Base-by-base conservation (phyloP, 2,113 vertebrate species). In the Antidorcas marsupialis region DNA sequence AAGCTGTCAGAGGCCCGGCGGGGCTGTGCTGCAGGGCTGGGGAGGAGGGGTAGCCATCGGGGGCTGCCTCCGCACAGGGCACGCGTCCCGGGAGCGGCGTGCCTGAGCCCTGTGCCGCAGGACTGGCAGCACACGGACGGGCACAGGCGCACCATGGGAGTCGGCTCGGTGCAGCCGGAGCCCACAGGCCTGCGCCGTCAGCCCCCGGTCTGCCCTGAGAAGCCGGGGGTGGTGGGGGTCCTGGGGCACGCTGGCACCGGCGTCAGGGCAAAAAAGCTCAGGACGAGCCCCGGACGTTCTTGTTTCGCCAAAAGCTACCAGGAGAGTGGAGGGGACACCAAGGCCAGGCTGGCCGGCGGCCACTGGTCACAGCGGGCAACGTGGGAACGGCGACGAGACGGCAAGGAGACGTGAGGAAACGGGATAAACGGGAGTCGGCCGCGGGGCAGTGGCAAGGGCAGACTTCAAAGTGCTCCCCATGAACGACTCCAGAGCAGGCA, bases 341-440 rank as follows among this genome's bases (percentile, higher is more conserved):
- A 36, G n/a, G 11, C 33, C 90, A 53, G 67, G 30, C 2, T 3
- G 7, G 39, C 52, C 5, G 2, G 59, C 13, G 1, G 13, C 6
- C 79, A 23, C 27, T 59, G 45, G 39, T 33, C 39, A 79, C 8
- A 11, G 45, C 2, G 0, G 45, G 45, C 2, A 0, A 33, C 2
- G 8, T 6, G 76, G 43, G 43, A 5, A 47, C 4, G 0, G 14
- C 2, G 2, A 79, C 7, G 4, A 33, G 76, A 33, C 0, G 5
- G 15, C 43, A 47, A 50, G 43, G 16, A 50, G 45, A 30, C 4
- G 2, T 17, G 43, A 45, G 76, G 14, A 30, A 47, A 5, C 0
- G 0, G 74, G 14, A 2, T 45, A 5, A 16, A 10, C 7, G 0
- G 4, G 15, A 47, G 74, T 30, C 1, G 3, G 74, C 14, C 2